phyloP scores from a whole-genome alignment of 2,113 vertebrate species.

The Gavialis gangeticus region DNA sequence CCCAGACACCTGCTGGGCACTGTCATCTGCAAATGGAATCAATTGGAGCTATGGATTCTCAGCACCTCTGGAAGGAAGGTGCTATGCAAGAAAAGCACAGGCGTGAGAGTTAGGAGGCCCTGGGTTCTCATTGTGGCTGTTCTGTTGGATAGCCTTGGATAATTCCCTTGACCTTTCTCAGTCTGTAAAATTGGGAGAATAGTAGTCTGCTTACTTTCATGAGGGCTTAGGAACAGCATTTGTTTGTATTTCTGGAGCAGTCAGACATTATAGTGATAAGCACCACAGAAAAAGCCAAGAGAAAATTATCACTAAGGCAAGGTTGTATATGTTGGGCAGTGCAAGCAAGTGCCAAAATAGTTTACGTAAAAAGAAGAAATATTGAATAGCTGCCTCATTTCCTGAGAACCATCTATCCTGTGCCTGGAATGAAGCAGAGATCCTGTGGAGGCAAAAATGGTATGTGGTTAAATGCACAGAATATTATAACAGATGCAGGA shows the following conservation, averaged over 20 bases:
- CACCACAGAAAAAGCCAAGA: background rate
- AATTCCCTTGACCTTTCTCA: background rate
- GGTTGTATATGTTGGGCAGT: background rate
- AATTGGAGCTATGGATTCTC: background rate
- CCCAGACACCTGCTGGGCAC: background rate
- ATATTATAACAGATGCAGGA: fast-evolving
- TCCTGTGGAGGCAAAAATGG: background rate
- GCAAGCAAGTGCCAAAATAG: background rate
- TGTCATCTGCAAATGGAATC: background rate
- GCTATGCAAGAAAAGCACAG: background rate
- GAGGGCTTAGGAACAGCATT: background rate
- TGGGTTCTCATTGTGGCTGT: background rate
- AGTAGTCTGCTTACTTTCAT: background rate
- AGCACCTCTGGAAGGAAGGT: background rate
- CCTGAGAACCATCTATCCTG: background rate
- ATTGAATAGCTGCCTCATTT: background rate
- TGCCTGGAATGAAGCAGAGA: background rate
- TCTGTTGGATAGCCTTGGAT: background rate
- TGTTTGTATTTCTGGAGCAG: fast-evolving
- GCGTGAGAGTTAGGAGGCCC: too few species aligned
- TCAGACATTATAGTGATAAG: background rate
- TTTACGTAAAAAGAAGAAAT: background rate
- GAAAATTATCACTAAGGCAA: background rate
- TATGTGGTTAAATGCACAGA: background rate
- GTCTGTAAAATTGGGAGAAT: background rate